phyloP scores from a whole-genome alignment of 2,888 invertebrate genomes.

The Bugulina stolonifera region DNA sequence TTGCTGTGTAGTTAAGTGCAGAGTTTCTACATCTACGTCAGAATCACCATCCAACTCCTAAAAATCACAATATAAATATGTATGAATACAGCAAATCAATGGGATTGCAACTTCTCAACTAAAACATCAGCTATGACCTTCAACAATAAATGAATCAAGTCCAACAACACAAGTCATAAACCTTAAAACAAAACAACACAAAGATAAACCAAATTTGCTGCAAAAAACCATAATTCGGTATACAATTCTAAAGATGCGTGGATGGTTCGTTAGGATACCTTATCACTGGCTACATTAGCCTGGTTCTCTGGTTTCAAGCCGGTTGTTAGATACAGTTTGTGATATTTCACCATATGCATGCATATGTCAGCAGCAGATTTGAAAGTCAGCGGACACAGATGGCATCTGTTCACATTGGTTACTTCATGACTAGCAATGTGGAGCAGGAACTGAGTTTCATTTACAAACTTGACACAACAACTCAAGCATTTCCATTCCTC shows the following conservation, averaged over 20 bases:
- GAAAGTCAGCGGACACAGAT: background rate
- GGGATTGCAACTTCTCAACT: too few species aligned
- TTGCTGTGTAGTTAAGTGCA: too few species aligned
- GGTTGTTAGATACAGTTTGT: background rate
- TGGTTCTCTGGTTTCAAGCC: background rate
- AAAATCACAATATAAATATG: too few species aligned
- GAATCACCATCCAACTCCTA: slow-evolving; percentile 12
- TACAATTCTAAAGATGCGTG: too few species aligned
- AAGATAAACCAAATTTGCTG: too few species aligned
- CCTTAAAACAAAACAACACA: too few species aligned
- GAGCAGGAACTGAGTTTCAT: background rate
- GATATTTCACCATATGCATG: slow-evolving; percentile 24
- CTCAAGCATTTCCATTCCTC: slow-evolving; percentile 24
- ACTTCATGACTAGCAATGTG: slow-evolving; percentile 21
- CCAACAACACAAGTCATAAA: too few species aligned
- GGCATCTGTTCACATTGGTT: background rate
- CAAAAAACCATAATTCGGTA: too few species aligned
- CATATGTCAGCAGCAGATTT: slow-evolving; percentile 18
- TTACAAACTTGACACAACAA: background rate
- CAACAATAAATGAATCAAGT: too few species aligned
- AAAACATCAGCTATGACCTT: too few species aligned
- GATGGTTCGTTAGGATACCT: too few species aligned
- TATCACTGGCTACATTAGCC: background rate
- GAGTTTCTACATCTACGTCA: slow-evolving; percentile 8
- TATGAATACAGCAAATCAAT: too few species aligned